These are phyloP conservation scores for Drosophila setosimentum DNA, from an alignment of 2,888 invertebrate species.

Conservation along the genomic window DNA sequence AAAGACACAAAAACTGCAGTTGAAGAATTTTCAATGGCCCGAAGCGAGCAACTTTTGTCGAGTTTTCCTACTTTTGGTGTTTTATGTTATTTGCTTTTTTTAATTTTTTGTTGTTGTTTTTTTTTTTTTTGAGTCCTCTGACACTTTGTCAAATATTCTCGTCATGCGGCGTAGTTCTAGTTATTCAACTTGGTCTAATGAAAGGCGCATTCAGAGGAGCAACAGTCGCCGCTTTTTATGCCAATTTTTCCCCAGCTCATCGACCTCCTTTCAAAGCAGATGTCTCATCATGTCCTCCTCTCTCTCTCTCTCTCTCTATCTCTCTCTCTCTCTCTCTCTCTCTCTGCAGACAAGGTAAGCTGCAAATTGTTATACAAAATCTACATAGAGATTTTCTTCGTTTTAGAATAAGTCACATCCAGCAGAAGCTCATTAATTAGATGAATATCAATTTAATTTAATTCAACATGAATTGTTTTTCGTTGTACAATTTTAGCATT, in stretches of 20 bases:
- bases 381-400: neutral
- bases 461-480: neutral
- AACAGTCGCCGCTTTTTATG: conserved; percentile 20
- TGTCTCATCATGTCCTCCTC: conserved; percentile 15
- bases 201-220: conserved; percentile 46
- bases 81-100: conserved; percentile 6
- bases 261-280: conserved; percentile 22
- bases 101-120: conserved; percentile 16
- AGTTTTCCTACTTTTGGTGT: conserved; percentile 39
- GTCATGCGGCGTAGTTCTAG: conserved; percentile 65
- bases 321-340: neutral
- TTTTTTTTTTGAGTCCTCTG: conserved; percentile 18
- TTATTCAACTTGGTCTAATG: conserved; percentile 61
- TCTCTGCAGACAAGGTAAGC: neutral
- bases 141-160: conserved; percentile 61
- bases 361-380: neutral
- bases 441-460: neutral
- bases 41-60: conserved; percentile 49
- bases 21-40: conserved; percentile 68
- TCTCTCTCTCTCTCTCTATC: no score
- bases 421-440: neutral
- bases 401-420: neutral
- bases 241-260: conserved; percentile 25
- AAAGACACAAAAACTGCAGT: conserved; percentile 63
- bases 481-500: neutral